Conservation (phyloP, 2,797 vertebrate species). For the Cuculus canorus region DNA sequence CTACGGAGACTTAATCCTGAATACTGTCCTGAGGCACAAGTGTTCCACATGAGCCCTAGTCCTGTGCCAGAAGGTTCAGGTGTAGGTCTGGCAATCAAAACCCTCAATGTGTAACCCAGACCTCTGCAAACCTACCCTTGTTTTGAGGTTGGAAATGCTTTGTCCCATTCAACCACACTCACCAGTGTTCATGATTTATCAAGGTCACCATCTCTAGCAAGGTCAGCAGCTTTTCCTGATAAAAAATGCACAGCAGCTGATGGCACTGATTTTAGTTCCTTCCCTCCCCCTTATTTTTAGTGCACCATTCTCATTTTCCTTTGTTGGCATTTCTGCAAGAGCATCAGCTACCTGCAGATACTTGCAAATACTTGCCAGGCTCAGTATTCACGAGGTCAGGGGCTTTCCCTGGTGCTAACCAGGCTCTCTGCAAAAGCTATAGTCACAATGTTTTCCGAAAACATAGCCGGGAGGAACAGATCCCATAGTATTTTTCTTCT, state of each 20-base stretch:
- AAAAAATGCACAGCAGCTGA: neutral
- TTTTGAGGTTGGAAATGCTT: neutral
- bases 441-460: neutral
- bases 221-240: neutral
- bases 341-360: neutral
- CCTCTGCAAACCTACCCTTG: neutral
- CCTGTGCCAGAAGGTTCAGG: neutral
- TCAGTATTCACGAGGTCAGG: neutral
- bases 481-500: neutral
- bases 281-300: neutral
- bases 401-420: neutral
- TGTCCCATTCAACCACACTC: neutral
- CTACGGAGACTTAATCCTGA: neutral
- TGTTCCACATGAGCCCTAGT: neutral
- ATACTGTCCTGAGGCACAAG: neutral
- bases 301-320: neutral
- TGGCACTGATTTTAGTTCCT: neutral
- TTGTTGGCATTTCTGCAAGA: neutral
- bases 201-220: neutral
- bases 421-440: neutral
- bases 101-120: neutral
- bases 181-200: neutral
- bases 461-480: neutral
- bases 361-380: neutral
- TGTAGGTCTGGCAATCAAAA: neutral